Evolutionary conservation across 1,140 invertebrate species (phyloP), one percentile per base, ranked within the genome.

Genomic region (Caenorhabditis brenneri): DNA sequence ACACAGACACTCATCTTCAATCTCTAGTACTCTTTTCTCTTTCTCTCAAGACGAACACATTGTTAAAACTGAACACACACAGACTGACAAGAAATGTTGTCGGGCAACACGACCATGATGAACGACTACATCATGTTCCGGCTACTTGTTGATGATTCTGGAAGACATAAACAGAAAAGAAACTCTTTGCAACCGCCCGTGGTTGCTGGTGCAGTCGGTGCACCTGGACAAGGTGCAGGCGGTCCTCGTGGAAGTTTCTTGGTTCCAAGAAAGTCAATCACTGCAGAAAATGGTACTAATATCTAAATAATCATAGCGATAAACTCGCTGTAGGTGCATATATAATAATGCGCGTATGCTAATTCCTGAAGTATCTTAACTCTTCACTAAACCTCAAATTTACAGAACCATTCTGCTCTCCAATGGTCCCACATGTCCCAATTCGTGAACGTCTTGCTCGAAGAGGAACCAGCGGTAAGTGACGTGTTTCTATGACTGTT

Each of bases 51-150:
- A 74, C 16, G 65, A 74, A 42, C 65, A 42, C 15, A 15, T 19
- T 39, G 22, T 42, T 74, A n/a, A 42, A 5, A 42, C 39, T 74
- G 33, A 74, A 42, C 65, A 74, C 36, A 42, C 2, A 46, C 19
- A 42, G 27, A 24, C 65, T 27, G 36, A 74, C 22, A 33, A 7
- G 36, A 5, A 49, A 85, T 85, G 84, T 82, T 85, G 55, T 58
- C 46, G 19, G 78, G 69, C 22, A 86, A 85, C 48, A 85, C 81
- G 58, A 78, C 79, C 10, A 81, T 85, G 69, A 85, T 86, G 36
- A 85, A 85, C 69, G 85, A 86, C 69, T 86, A 86, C 65, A 82
- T 86, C n/a, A 86, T 86, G 85, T 86, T 86, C 42, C 85, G 85
- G 29, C 83, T 86, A 15, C 80, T 86, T n/a, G 81, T 85, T 36